phyloP scores from a whole-genome alignment of 2,113 vertebrate genomes.

The Rhagologus leucostigma region DNA sequence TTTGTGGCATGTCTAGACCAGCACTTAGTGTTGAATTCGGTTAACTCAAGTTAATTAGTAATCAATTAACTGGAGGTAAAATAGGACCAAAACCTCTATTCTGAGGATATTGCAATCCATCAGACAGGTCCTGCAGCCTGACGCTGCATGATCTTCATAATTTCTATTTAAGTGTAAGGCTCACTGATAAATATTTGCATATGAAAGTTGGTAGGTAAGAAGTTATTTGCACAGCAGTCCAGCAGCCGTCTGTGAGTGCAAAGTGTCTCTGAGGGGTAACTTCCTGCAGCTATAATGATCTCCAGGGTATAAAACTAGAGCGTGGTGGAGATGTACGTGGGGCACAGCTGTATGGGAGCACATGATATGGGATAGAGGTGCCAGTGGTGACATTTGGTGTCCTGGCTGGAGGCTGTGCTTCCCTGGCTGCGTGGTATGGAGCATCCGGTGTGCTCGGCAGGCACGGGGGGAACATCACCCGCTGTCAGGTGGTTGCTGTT shows the following conservation, averaged over 20 bases:
- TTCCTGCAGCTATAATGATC: not conserved
- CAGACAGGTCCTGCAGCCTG: not conserved
- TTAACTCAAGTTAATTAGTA: slow-evolving; percentile 62
- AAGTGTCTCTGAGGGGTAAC: not conserved
- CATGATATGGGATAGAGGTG: rapidly evolving
- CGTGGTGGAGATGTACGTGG: rapidly evolving
- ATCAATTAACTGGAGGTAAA: slow-evolving; percentile 52
- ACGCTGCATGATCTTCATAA: rapidly evolving
- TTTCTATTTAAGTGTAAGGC: not conserved
- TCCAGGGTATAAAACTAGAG: not conserved
- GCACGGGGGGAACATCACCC: rapidly evolving
- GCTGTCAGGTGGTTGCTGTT: not conserved
- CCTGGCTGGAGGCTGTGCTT: not conserved
- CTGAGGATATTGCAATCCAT: not conserved
- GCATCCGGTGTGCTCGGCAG: rapidly evolving
- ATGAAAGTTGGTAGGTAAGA: not conserved
- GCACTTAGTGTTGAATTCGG: not conserved
- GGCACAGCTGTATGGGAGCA: rapidly evolving
- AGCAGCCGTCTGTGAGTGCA: not conserved
- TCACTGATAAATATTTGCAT: not conserved
- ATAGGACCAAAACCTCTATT: not conserved
- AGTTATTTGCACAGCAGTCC: not conserved
- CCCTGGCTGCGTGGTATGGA: rapidly evolving
- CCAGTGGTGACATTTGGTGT: rapidly evolving
- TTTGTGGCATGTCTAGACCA: slow-evolving; percentile 55